Evolutionary conservation across 2,113 vertebrate genomes (phyloP).

Genomic region (Hoplias malabaricus): DNA sequence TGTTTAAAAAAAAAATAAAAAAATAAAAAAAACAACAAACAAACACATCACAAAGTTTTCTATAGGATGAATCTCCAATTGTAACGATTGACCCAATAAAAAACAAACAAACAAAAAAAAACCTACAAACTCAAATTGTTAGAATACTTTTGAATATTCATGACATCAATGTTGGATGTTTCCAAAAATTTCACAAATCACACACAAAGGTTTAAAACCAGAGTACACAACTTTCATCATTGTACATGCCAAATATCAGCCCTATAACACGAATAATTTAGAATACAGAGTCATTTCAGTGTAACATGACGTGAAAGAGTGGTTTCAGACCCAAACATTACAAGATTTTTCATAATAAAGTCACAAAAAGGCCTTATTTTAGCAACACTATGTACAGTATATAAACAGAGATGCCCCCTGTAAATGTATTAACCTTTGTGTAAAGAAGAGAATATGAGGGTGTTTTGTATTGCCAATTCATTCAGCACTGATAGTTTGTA

Average conservation of each 20-base stretch:
- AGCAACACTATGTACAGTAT: conserved; percentile 8
- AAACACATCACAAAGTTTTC: conserved; percentile 82
- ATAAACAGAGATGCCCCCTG: background rate
- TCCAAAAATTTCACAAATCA: background rate
- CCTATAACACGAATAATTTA: too few relatives aligned
- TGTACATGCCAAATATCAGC: background rate
- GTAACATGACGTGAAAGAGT: background rate
- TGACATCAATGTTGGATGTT: background rate
- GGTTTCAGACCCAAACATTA: background rate
- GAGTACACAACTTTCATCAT: background rate
- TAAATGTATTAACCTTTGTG: conserved; percentile 15
- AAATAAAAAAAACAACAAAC: conserved; percentile 48
- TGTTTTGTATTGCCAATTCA: conserved; percentile 26
- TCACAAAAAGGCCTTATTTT: conserved; percentile 40
- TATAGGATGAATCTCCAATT: conserved; percentile 47
- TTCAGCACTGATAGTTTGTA: conserved; percentile 40
- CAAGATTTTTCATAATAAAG: background rate
- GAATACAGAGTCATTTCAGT: too few relatives aligned
- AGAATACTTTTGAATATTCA: conserved; percentile 11
- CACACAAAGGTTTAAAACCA: background rate
- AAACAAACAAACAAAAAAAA: conserved; percentile 16
- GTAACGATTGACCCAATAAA: conserved; percentile 31
- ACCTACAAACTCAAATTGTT: conserved; percentile 23
- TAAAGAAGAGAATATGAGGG: conserved; percentile 28
- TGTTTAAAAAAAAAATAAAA: conserved; percentile 84